These are phyloP conservation scores for Notolabrus celidotus DNA, from an alignment of 2,797 vertebrate species.

Conservation along the genomic window DNA sequence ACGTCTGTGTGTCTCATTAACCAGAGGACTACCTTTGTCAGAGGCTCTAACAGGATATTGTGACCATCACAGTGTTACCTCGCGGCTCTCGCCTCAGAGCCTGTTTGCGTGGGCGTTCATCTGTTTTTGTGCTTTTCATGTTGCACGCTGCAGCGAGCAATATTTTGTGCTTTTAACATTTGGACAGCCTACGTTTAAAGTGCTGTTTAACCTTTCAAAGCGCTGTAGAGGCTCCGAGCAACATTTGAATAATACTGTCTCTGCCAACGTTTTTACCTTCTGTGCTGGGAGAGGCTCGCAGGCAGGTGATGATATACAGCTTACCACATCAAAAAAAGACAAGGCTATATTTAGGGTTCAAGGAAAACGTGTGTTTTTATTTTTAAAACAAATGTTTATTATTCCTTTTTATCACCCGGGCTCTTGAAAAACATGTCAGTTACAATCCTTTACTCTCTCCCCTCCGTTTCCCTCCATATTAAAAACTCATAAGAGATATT, in stretches of 20 bases:
- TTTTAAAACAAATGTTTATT: slow-evolving; percentile 80
- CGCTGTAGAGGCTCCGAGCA: slow-evolving; percentile 56
- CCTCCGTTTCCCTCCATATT: slow-evolving; percentile 49
- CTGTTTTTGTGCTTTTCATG: slow-evolving; percentile 58
- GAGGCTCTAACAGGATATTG: slow-evolving; percentile 21
- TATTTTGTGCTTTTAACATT: slow-evolving; percentile 71
- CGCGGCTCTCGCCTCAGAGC: slow-evolving; percentile 24
- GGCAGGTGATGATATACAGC: slow-evolving; percentile 51
- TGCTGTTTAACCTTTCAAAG: slow-evolving; percentile 78
- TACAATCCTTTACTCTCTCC: slow-evolving; percentile 49
- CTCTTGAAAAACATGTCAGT: slow-evolving; percentile 73
- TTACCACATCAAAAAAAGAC: slow-evolving; percentile 57
- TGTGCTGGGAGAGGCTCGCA: slow-evolving; percentile 44
- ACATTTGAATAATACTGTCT: slow-evolving; percentile 70
- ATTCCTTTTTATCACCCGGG: slow-evolving; percentile 69
- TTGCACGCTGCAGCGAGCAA: slow-evolving; percentile 40
- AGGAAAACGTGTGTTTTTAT: slow-evolving; percentile 71
- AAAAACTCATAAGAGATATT: slow-evolving; percentile 74
- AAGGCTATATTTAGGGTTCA: slow-evolving; percentile 75
- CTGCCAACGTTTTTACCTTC: slow-evolving; percentile 59
- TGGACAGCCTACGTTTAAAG: slow-evolving; percentile 72
- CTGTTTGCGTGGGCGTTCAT: slow-evolving; percentile 50
- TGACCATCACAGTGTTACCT: slow-evolving; percentile 22
- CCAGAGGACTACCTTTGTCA: slow-evolving; percentile 25
- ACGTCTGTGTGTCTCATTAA: slow-evolving; percentile 6